Conservation (phyloP, 2,888 invertebrate genomes). For the Mythimna impura region DNA sequence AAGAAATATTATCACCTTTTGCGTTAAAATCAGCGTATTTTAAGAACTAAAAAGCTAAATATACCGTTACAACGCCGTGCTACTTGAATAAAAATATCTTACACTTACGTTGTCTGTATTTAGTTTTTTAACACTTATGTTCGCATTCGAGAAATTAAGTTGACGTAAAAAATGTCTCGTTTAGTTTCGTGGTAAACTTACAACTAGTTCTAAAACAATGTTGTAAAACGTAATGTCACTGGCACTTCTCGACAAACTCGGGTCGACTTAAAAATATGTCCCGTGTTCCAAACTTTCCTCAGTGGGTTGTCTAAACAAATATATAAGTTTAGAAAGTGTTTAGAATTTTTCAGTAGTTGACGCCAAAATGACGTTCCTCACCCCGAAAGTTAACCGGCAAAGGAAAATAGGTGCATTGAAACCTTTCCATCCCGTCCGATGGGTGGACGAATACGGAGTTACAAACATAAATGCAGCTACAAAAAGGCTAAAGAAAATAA, state of each 20-base stretch:
- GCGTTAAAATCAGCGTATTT: slow-evolving; percentile 23
- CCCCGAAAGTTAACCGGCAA: slow-evolving; percentile 14
- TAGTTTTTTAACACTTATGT: background rate
- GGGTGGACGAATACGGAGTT: background rate
- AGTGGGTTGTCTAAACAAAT: slow-evolving; percentile 27
- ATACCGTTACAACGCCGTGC: slow-evolving; percentile 20
- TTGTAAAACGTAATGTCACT: slow-evolving; percentile 9
- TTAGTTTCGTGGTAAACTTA: background rate
- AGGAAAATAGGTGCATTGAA: slow-evolving; percentile 22
- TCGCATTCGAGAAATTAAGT: background rate
- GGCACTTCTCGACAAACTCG: background rate
- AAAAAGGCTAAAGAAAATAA: slow-evolving; percentile 18
- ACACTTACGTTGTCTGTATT: background rate
- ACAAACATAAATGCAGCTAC: slow-evolving; percentile 10
- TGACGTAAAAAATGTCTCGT: background rate
- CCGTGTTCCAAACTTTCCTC: slow-evolving; percentile 17
- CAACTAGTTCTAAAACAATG: slow-evolving; percentile 15
- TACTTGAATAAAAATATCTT: slow-evolving; percentile 18
- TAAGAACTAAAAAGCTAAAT: slow-evolving; percentile 23
- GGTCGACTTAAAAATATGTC: slow-evolving; percentile 12
- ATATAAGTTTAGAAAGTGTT: slow-evolving; percentile 8
- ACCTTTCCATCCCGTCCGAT: background rate
- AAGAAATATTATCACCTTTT: slow-evolving; percentile 25
- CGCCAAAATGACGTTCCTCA: slow-evolving; percentile 1
- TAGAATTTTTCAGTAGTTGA: slow-evolving; percentile 17